Evolutionary conservation across 2,888 invertebrate species (phyloP).

Genomic region (Phalera bucephala): DNA sequence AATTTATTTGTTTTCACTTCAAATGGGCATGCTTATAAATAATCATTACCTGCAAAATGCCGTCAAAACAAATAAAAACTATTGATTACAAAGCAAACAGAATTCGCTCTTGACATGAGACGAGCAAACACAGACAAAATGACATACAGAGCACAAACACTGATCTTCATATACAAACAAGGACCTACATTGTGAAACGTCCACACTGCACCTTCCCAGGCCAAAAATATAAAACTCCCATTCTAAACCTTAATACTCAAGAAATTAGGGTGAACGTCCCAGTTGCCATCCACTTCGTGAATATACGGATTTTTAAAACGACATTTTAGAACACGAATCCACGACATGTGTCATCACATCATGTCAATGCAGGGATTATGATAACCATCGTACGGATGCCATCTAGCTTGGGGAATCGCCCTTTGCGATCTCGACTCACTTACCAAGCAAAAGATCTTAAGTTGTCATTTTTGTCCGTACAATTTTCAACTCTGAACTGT

Average conservation of each 20-base stretch:
- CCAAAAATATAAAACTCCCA: slow-evolving; percentile 28
- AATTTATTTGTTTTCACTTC: no score
- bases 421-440: slow-evolving; percentile 76
- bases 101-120: slow-evolving; percentile 54
- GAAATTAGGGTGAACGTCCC: slow-evolving; percentile 36
- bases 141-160: slow-evolving; percentile 59
- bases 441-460: no score
- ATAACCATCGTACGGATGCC: slow-evolving; percentile 81
- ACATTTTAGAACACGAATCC: slow-evolving; percentile 74
- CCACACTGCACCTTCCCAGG: slow-evolving; percentile 65
- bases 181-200: slow-evolving; percentile 68
- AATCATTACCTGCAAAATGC: slow-evolving; percentile 2
- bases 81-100: slow-evolving; percentile 48
- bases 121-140: slow-evolving; percentile 54
- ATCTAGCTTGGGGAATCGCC: slow-evolving; percentile 79
- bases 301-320: slow-evolving; percentile 59
- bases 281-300: slow-evolving; percentile 23
- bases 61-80: slow-evolving; percentile 23
- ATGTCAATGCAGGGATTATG: slow-evolving; percentile 82
- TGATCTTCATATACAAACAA: slow-evolving; percentile 70
- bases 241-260: slow-evolving; percentile 31
- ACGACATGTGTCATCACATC: slow-evolving; percentile 83
- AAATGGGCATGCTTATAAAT: no score
- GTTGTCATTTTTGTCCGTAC: no score
- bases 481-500: slow-evolving; percentile 41